Base-by-base conservation (phyloP, 2,797 vertebrate genomes). In the Emys orbicularis region DNA sequence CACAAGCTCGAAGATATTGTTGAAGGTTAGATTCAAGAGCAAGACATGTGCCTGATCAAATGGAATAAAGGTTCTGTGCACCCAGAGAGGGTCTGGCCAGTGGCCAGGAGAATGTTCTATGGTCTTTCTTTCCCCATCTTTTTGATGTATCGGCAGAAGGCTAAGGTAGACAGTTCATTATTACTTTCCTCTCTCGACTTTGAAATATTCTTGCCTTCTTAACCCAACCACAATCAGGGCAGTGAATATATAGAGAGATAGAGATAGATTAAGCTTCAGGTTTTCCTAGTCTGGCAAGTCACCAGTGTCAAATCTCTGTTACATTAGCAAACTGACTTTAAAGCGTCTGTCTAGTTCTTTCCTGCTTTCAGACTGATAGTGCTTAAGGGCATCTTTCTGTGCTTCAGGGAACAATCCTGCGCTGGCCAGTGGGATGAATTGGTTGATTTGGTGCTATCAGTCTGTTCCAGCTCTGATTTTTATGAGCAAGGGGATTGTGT, bases 11-110 rank as follows among this genome's bases (percentile, higher is more conserved):
- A 10, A 97, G 93, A 88, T 83, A 65, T 16, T 90, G 92, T 82
- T 95, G 96, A 92, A 97, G 93, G 90, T 94, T 96, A 83, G 41
- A 54, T 97, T 95, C 87, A 95, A 93, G 92, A 89, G 87, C 92
- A 87, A 96, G 96, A 91, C 83, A 53, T 4, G 31, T n/a, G 50
- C 74, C 85, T 89, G 92, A 92, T 94, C 96, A 97, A 96, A 97
- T 87, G 9, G 81, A 90, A 81, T 37, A 94, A 95, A 92, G 34
- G 50, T 81, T 92, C 37, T 6, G 27, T 91, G 94, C 92, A n/a
- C 2, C 4, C 34, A 13, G 37, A 44, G 5, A 41, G 65, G 15
- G 52, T 82, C 25, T 89, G 91, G 90, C 85, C 5, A 12, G 81
- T 44, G 87, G 92, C 93, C 95, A 92, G 79, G 37, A 21, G 80